phyloP scores from a whole-genome alignment of 1,140 invertebrate species.

The Bombus polaris region DNA sequence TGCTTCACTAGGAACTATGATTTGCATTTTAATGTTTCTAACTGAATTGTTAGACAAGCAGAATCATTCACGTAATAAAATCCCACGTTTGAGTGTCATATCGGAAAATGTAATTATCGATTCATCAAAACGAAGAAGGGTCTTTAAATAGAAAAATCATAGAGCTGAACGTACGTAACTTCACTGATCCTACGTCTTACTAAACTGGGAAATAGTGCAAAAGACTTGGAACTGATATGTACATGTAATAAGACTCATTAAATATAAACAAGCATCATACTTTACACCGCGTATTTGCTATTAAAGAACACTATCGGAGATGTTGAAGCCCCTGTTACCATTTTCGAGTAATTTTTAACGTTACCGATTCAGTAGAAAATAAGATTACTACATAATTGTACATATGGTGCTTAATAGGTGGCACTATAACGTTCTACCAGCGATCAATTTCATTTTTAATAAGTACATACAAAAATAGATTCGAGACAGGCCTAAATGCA shows the following conservation, averaged over 20 bases:
- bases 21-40: not conserved
- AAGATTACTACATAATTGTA: not conserved
- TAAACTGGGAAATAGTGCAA: not conserved
- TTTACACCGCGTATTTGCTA: not conserved
- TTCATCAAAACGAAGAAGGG: not conserved
- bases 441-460: not conserved
- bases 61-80: not conserved
- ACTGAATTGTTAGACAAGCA: not conserved
- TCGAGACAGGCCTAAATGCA: not conserved
- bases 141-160: not conserved
- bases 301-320: not conserved
- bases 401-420: not conserved
- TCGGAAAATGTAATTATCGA: slow-evolving; percentile 26
- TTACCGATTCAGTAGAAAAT: not conserved
- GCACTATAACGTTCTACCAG: not conserved
- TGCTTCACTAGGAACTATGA: not conserved
- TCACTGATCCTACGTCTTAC: not conserved
- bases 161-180: not conserved
- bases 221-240: not conserved
- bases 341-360: not conserved
- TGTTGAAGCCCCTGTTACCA: not conserved
- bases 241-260: not conserved
- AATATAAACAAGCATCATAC: slow-evolving; percentile 8
- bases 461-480: not conserved
- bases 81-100: not conserved